Conservation (phyloP, 2,797 vertebrate genomes). For the Parotocinclus haroldoi region DNA sequence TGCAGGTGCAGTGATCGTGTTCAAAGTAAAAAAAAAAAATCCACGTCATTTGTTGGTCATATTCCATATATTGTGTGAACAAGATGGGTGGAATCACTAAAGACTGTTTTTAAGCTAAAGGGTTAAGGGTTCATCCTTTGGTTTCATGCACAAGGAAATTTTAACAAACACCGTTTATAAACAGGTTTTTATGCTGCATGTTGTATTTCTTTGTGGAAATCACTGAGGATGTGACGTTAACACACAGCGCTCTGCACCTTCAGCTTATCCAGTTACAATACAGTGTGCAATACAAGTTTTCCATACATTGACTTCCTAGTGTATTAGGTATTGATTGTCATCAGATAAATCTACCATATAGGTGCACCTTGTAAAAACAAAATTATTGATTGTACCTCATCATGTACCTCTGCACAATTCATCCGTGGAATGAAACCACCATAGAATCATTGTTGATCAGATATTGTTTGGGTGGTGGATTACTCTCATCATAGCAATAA, state of each 20-base stretch:
- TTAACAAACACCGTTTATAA: slow-evolving; percentile 3
- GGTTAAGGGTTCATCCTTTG: slow-evolving; percentile 20
- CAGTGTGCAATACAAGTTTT: too few species aligned
- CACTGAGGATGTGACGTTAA: neutral
- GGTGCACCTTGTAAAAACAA: too few species aligned
- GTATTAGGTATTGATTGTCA: too few species aligned
- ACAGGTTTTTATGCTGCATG: slow-evolving; percentile 23
- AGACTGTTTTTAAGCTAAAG: slow-evolving; percentile 28
- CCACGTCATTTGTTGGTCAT: slow-evolving; percentile 7
- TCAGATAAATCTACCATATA: too few species aligned
- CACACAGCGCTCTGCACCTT: slow-evolving; percentile 4
- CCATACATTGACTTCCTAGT: too few species aligned
- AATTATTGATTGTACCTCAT: too few species aligned
- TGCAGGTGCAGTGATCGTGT: slow-evolving; percentile 20
- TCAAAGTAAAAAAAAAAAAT: slow-evolving; percentile 1
- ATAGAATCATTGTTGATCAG: too few species aligned
- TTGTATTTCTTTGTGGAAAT: slow-evolving; percentile 3
- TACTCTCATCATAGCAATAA: neutral
- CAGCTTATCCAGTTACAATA: slow-evolving; percentile 9
- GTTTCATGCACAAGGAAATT: slow-evolving; percentile 6
- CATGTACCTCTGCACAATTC: too few species aligned
- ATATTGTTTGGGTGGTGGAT: neutral
- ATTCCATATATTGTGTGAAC: slow-evolving; percentile 26
- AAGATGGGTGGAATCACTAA: slow-evolving; percentile 6
- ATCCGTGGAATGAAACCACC: neutral